Percentiles rank a stretch among this genome's conserved stretches.
Evolutionary conservation across 1,140 invertebrate species (phyloP).

Genomic region (Drosophila teissieri): DNA sequence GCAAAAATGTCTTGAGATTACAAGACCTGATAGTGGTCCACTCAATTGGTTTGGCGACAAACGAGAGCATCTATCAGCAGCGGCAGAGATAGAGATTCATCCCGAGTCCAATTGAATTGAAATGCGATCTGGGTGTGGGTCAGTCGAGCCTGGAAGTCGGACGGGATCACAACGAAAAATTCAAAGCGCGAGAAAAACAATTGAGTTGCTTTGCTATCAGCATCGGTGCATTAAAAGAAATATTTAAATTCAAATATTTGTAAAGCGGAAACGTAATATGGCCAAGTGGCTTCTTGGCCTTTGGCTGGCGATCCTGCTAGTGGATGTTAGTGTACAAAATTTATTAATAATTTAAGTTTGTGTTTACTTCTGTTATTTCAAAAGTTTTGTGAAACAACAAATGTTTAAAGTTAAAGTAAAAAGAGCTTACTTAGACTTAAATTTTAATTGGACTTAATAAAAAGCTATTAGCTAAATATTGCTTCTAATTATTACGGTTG

Average conservation of each 20-base stretch:
- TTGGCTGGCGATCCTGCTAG: conserved; percentile 26
- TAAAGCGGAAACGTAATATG: conserved; percentile 7
- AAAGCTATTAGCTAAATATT: conserved; percentile 3
- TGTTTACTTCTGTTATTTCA: too few species aligned
- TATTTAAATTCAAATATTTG: background rate
- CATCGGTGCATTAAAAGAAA: conserved; percentile 18
- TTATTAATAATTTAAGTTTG: background rate
- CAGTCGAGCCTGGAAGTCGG: conserved; percentile 50
- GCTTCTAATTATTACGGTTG: conserved; percentile 18
- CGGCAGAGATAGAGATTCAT: conserved; percentile 33
- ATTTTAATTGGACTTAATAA: conserved; percentile 25
- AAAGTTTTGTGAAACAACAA: too few species aligned
- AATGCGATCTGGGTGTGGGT: conserved; percentile 33
- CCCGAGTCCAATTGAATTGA: conserved; percentile 45
- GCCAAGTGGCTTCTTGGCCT: conserved; percentile 34
- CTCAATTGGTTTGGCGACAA: conserved; percentile 50
- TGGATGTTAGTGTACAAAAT: conserved; percentile 30
- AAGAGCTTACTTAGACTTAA: too few species aligned
- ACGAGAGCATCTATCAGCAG: conserved; percentile 33
- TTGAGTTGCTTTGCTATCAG: conserved; percentile 21
- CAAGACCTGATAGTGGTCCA: conserved; percentile 48
- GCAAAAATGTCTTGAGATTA: conserved; percentile 61
- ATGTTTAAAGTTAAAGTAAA: too few species aligned
- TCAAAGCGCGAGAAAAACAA: conserved; percentile 3
- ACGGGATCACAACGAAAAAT: conserved; percentile 41